Evolutionary conservation across 2,888 invertebrate genomes (phyloP).

Genomic region (Phlogophora meticulosa): DNA sequence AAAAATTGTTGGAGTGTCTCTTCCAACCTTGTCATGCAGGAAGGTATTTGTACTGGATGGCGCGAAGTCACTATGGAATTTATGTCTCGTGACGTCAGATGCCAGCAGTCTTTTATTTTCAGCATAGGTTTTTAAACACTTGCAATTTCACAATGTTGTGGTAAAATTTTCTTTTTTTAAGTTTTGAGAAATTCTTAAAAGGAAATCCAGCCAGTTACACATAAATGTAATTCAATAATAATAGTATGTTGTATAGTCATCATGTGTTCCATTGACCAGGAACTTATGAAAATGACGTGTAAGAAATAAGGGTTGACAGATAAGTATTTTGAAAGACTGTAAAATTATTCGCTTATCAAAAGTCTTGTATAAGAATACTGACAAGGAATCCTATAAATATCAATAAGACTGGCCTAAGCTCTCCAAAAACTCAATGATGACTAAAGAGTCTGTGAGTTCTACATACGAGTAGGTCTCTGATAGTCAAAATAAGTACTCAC

Average conservation of each 20-base stretch:
- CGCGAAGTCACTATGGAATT: no score
- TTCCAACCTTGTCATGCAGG: no score
- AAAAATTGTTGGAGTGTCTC: no score
- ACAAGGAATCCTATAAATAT: background rate
- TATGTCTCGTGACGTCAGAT: no score
- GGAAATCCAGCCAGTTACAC: no score
- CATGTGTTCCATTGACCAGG: background rate
- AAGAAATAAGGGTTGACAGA: background rate
- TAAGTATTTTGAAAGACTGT: background rate
- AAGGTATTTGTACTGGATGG: no score
- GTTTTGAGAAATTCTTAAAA: no score
- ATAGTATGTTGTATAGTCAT: background rate
- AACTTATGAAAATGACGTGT: background rate
- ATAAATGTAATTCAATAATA: background rate
- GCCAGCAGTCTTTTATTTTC: no score
- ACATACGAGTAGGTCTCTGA: background rate
- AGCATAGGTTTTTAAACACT: no score
- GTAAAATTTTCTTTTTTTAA: no score
- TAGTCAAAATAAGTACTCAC: constrained; percentile 15
- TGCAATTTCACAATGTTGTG: no score
- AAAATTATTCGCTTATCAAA: background rate
- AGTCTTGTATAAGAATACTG: background rate
- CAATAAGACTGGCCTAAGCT: background rate
- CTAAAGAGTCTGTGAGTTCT: background rate
- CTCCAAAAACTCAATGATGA: background rate